A percentile compares a stretch with the other conserved stretches of the same genome.
These are phyloP conservation scores for Tretioscincus oriximinensis DNA, from an alignment of 2,113 vertebrate genomes.

Conservation along the genomic window DNA sequence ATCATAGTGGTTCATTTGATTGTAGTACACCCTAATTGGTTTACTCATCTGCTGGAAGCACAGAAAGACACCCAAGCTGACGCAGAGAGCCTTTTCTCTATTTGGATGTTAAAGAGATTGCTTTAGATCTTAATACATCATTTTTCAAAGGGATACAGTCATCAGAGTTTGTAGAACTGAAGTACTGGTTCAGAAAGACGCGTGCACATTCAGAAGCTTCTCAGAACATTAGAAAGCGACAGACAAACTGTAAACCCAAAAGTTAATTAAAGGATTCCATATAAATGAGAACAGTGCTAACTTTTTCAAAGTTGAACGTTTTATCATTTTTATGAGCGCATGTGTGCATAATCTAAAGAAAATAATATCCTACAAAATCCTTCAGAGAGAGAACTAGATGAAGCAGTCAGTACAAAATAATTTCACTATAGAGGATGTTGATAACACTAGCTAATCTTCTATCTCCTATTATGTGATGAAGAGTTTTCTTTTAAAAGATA, in stretches of 20 bases:
- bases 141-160: slow-evolving; percentile 48
- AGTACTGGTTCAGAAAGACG: slow-evolving; percentile 39
- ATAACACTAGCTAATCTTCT: slow-evolving; percentile 54
- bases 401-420: slow-evolving; percentile 56
- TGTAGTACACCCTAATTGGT: slow-evolving; percentile 14
- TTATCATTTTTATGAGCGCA: slow-evolving; percentile 8
- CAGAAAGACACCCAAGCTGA: slow-evolving; percentile 7
- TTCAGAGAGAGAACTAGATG: slow-evolving; percentile 44
- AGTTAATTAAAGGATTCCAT: slow-evolving; percentile 38
- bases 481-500: slow-evolving; percentile 61
- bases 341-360: slow-evolving; percentile 62
- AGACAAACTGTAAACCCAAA: slow-evolving; percentile 46
- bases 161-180: slow-evolving; percentile 24
- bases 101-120: slow-evolving; percentile 35
- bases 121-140: slow-evolving; percentile 31
- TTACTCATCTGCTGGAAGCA: not conserved
- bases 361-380: slow-evolving; percentile 56
- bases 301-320: slow-evolving; percentile 35
- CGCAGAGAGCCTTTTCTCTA: slow-evolving; percentile 9
- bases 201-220: not conserved
- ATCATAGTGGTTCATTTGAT: not conserved
- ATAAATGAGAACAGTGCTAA: slow-evolving; percentile 46
- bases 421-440: slow-evolving; percentile 47
- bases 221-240: slow-evolving; percentile 20
- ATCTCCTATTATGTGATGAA: slow-evolving; percentile 52